phyloP scores from a whole-genome alignment of 2,888 invertebrate genomes.

The Eristalis intricaria region DNA sequence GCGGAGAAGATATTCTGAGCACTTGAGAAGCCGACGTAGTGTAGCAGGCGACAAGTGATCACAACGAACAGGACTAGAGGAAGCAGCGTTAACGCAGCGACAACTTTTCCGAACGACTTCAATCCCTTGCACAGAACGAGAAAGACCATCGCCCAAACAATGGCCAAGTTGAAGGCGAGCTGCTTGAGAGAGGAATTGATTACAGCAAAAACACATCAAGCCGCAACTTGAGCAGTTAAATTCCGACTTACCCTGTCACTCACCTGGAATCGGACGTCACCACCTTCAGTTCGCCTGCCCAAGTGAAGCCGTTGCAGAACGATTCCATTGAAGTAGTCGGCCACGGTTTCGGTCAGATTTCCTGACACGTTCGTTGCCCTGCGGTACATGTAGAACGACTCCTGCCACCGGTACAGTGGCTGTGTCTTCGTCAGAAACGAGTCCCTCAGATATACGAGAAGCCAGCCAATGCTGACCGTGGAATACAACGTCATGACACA shows the following conservation, averaged over 20 bases:
- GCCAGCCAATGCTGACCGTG: slow-evolving; percentile 94
- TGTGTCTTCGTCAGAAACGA: slow-evolving; percentile 91
- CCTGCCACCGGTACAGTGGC: slow-evolving; percentile 89
- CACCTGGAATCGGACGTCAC: slow-evolving; percentile 77
- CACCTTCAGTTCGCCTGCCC: slow-evolving; percentile 78
- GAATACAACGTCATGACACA: slow-evolving; percentile 93
- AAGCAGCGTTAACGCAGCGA: slow-evolving; percentile 89
- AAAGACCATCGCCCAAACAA: slow-evolving; percentile 95
- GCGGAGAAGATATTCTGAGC: slow-evolving; percentile 87
- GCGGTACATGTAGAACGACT: slow-evolving; percentile 87
- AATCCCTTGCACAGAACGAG: slow-evolving; percentile 93
- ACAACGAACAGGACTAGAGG: slow-evolving; percentile 87
- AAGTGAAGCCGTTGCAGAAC: slow-evolving; percentile 85
- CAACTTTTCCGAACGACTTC: slow-evolving; percentile 82
- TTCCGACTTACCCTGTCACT: slow-evolving; percentile 78
- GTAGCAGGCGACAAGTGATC: slow-evolving; percentile 77
- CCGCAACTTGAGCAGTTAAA: not conserved
- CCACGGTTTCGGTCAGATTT: slow-evolving; percentile 88
- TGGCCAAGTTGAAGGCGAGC: slow-evolving; percentile 93
- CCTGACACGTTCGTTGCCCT: slow-evolving; percentile 84
- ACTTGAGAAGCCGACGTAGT: slow-evolving; percentile 76
- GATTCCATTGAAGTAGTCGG: slow-evolving; percentile 92
- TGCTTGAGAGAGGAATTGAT: slow-evolving; percentile 83
- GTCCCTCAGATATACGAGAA: slow-evolving; percentile 93
- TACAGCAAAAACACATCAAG: slow-evolving; percentile 6